These are phyloP conservation scores for Spizella passerina DNA, from an alignment of 2,797 vertebrate species.

Conservation along the genomic window DNA sequence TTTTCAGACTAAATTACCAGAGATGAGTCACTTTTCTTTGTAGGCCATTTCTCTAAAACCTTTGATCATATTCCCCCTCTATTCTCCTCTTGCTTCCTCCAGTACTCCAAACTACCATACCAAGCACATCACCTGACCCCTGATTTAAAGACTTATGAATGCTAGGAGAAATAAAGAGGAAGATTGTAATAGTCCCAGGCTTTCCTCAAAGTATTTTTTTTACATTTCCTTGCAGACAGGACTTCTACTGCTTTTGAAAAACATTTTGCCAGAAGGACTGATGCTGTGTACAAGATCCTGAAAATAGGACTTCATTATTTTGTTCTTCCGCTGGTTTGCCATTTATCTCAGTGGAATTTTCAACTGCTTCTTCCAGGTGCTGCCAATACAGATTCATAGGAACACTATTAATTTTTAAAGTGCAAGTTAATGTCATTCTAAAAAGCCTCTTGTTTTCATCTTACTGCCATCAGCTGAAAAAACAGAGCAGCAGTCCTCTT, in stretches of 20 bases:
- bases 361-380: conserved; percentile 42
- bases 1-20: background rate
- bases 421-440: background rate
- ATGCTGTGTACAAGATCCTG: background rate
- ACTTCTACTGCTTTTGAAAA: background rate
- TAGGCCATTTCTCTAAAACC: background rate
- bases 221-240: background rate
- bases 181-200: background rate
- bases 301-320: background rate
- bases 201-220: background rate
- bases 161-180: background rate
- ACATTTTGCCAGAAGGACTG: background rate
- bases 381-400: conserved; percentile 5
- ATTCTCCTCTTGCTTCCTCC: background rate
- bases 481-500: conserved; percentile 20
- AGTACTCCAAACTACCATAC: background rate
- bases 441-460: conserved; percentile 17
- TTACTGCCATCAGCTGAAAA: background rate
- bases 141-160: background rate
- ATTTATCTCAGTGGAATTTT: conserved; percentile 31
- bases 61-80: background rate
- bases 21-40: background rate
- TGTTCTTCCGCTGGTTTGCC: background rate
- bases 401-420: conserved; percentile 12
- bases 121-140: background rate